These are phyloP conservation scores for Phyto melanocephala DNA, from an alignment of 2,888 invertebrate species.

Conservation along the genomic window DNA sequence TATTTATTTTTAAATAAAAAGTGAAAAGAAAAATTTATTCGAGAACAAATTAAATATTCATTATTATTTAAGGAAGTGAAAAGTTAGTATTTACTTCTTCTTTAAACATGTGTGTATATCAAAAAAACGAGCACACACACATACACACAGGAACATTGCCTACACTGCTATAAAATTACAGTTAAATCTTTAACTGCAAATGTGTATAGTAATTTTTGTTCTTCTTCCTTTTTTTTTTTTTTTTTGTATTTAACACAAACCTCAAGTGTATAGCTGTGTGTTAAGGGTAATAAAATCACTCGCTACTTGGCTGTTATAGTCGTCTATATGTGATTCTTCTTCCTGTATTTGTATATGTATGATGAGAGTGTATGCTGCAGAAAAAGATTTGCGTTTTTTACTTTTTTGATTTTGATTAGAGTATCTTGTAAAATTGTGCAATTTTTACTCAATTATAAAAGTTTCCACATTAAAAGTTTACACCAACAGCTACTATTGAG, in stretches of 20 bases:
- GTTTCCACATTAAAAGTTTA: constrained; percentile 73
- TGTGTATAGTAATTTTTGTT: constrained; percentile 1
- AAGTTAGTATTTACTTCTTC: not conserved
- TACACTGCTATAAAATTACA: not conserved
- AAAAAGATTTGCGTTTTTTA: constrained; percentile 41
- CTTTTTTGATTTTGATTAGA: too few species aligned
- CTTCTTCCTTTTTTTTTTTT: not conserved
- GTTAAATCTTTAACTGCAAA: constrained; percentile 17
- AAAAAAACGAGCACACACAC: not conserved
- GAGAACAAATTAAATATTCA: not conserved
- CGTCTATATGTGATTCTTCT: not conserved
- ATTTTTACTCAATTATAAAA: constrained; percentile 76
- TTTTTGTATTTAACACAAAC: not conserved
- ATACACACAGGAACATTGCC: not conserved
- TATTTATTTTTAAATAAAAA: not conserved
- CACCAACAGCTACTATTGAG: constrained; percentile 15
- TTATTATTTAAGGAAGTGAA: not conserved
- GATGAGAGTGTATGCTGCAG: not conserved
- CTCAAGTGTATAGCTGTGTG: not conserved
- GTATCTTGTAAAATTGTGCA: constrained; percentile 22
- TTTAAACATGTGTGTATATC: not conserved
- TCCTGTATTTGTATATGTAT: not conserved
- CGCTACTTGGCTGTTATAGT: not conserved
- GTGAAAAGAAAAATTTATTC: too few species aligned
- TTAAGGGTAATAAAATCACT: not conserved